phyloP scores from a whole-genome alignment of 2,797 vertebrate genomes.

The Astyanax mexicanus region DNA sequence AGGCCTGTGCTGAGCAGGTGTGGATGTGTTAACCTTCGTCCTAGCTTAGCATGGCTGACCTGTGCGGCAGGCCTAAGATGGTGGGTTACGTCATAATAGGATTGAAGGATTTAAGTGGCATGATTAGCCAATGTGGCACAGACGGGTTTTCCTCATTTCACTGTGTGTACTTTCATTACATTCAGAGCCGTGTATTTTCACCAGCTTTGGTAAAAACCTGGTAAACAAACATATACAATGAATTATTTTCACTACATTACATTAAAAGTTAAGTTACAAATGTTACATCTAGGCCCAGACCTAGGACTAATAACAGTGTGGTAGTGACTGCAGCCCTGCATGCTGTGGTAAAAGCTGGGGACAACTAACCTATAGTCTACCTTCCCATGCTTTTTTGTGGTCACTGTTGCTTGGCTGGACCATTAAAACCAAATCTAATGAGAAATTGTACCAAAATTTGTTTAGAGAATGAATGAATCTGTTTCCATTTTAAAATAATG shows the following conservation, averaged over 20 bases:
- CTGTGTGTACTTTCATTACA: slow-evolving; percentile 5
- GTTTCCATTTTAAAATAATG: no score
- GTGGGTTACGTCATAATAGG: slow-evolving; percentile 72
- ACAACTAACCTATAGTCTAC: neutral
- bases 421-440: neutral
- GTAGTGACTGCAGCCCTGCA: neutral
- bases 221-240: neutral
- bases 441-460: neutral
- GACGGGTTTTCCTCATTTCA: slow-evolving; percentile 49
- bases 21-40: slow-evolving; percentile 26
- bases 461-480: no score
- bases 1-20: neutral
- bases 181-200: neutral
- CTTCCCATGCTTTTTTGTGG: neutral
- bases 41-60: slow-evolving; percentile 35
- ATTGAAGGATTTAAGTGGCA: slow-evolving; percentile 72
- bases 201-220: neutral
- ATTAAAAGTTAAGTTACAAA: neutral
- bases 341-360: neutral
- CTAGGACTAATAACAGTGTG: neutral
- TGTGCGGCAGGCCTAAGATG: slow-evolving; percentile 34
- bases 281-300: neutral
- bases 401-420: neutral
- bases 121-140: slow-evolving; percentile 71
- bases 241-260: neutral